These are phyloP conservation scores for Torymus auratus DNA, from an alignment of 2,888 invertebrate species.

Conservation along the genomic window DNA sequence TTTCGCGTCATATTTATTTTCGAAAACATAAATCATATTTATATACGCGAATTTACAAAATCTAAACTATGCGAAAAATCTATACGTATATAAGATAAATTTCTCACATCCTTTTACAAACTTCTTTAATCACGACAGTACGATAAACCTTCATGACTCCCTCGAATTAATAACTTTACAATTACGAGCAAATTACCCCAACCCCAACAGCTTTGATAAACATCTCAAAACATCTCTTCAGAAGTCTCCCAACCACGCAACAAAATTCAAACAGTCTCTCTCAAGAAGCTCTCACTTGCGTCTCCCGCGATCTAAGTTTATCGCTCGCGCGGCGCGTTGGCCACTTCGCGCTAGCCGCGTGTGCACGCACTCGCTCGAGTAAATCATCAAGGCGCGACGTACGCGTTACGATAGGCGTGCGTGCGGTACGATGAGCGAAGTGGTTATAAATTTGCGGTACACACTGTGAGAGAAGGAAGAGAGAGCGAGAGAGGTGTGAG, in stretches of 20 bases:
- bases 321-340: not conserved
- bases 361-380: slow-evolving; percentile 48
- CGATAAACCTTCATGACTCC: too few relatives aligned
- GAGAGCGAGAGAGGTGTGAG: slow-evolving; percentile 61
- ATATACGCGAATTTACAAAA: too few relatives aligned
- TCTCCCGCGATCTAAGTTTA: slow-evolving; percentile 32
- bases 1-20: too few relatives aligned
- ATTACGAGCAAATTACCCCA: slow-evolving; percentile 9
- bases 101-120: too few relatives aligned
- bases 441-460: slow-evolving; percentile 67
- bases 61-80: too few relatives aligned
- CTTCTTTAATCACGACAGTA: too few relatives aligned
- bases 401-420: not conserved
- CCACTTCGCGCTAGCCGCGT: slow-evolving; percentile 1
- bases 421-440: slow-evolving; percentile 49
- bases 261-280: too few relatives aligned
- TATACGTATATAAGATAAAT: too few relatives aligned
- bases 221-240: slow-evolving; percentile 5
- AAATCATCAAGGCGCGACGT: slow-evolving; percentile 62
- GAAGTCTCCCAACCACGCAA: too few relatives aligned
- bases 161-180: not conserved
- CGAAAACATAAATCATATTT: too few relatives aligned
- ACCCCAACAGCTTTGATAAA: slow-evolving; percentile 36
- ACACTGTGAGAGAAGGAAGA: slow-evolving; percentile 26
- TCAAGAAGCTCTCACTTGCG: not conserved